These are phyloP conservation scores for Cyrtorhinus lividipennis DNA, from an alignment of 1,140 invertebrate species.

Conservation along the genomic window DNA sequence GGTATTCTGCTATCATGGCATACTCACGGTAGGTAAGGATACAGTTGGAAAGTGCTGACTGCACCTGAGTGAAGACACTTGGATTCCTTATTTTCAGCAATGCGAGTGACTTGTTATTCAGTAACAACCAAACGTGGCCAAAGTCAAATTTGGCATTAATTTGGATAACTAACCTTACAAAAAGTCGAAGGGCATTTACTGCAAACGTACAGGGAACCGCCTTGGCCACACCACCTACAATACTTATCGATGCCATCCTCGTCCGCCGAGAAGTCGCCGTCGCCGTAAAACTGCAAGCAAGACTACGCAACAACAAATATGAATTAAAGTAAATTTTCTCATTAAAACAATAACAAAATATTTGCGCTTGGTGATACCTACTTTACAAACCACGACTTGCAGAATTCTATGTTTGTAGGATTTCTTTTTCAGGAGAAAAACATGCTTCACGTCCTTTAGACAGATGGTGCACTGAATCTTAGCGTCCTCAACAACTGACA, in stretches of 20 bases:
- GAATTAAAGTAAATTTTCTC: background rate
- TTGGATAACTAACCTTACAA: too few relatives aligned
- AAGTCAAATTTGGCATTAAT: too few relatives aligned
- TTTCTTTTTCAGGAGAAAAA: background rate
- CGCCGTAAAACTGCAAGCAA: slow-evolving; percentile 35
- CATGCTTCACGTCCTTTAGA: background rate
- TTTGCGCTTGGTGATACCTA: background rate
- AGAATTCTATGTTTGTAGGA: background rate
- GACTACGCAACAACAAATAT: slow-evolving; percentile 27
- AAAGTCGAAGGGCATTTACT: slow-evolving; percentile 36
- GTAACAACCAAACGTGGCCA: too few relatives aligned
- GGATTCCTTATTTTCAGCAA: too few relatives aligned
- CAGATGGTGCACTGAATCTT: background rate
- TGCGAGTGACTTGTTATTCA: too few relatives aligned
- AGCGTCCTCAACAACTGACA: slow-evolving; percentile 14
- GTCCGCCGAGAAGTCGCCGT: slow-evolving; percentile 34
- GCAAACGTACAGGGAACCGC: slow-evolving; percentile 37
- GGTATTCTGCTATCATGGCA: too few relatives aligned
- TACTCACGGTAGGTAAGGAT: too few relatives aligned
- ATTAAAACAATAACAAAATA: background rate
- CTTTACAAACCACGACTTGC: background rate
- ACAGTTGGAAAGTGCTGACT: too few relatives aligned
- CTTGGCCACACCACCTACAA: slow-evolving; percentile 42
- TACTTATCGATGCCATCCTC: slow-evolving; percentile 37
- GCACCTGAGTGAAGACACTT: too few relatives aligned